These are phyloP conservation scores for Lingula anatina DNA, from an alignment of 2,888 invertebrate genomes.

Conservation along the genomic window DNA sequence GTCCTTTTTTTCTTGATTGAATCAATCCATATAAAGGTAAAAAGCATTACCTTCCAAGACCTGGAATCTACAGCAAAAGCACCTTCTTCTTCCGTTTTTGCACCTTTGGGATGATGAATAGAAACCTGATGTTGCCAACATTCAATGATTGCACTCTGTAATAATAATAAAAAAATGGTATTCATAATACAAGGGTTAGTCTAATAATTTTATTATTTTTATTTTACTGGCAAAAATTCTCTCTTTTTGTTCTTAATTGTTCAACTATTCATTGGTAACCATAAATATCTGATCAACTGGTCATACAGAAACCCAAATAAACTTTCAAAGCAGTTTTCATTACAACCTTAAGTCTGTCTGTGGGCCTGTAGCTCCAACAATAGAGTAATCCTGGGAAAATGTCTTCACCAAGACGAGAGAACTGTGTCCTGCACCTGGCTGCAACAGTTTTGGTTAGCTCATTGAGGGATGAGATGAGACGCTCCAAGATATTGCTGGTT, in stretches of 20 bases:
- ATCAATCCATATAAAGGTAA: too few species aligned
- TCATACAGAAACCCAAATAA: too few species aligned
- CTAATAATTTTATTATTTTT: too few species aligned
- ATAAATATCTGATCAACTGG: too few species aligned
- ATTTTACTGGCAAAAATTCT: too few species aligned
- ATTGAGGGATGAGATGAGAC: conserved; percentile 29
- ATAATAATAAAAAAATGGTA: conserved; percentile 4
- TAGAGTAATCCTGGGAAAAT: conserved; percentile 28
- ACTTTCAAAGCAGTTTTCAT: too few species aligned
- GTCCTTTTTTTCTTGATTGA: too few species aligned
- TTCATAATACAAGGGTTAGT: too few species aligned
- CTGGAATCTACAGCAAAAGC: conserved; percentile 36
- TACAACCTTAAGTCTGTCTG: conserved; percentile 37
- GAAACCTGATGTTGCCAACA: conserved; percentile 36
- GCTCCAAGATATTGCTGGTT: too few species aligned
- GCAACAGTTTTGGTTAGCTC: conserved; percentile 19
- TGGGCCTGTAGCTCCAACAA: conserved; percentile 33
- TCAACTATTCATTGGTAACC: too few species aligned
- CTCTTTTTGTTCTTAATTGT: too few species aligned
- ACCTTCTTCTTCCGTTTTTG: conserved; percentile 19
- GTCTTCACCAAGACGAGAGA: conserved; percentile 39
- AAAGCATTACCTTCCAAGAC: conserved; percentile 44
- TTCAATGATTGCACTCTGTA: conserved; percentile 33
- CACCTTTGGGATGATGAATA: conserved; percentile 41
- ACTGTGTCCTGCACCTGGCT: conserved; percentile 27